phyloP scores from a whole-genome alignment of 2,888 invertebrate genomes.

The Beris morrisii region DNA sequence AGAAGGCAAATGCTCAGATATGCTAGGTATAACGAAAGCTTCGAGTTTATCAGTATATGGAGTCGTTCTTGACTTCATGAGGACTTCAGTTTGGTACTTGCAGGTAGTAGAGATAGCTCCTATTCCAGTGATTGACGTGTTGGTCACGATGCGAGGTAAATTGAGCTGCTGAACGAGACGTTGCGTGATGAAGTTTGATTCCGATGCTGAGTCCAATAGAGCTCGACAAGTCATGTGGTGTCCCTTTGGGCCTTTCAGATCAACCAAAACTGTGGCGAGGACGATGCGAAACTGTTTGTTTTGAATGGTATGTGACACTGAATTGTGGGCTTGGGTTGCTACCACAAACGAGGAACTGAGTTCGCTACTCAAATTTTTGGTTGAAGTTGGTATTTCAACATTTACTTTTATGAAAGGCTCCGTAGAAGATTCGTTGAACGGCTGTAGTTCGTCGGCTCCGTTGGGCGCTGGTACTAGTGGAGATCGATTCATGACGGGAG shows the following conservation, averaged over 20 bases:
- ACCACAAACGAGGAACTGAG: neutral
- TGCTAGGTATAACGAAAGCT: neutral
- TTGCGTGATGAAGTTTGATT: too few relatives aligned
- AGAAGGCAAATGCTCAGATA: neutral
- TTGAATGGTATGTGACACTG: neutral
- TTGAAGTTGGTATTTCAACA: neutral
- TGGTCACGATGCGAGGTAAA: too few relatives aligned
- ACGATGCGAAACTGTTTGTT: too few relatives aligned
- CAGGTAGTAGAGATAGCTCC: neutral
- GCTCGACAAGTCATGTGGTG: too few relatives aligned
- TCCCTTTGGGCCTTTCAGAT: too few relatives aligned
- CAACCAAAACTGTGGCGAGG: too few relatives aligned
- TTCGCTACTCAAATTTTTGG: too few relatives aligned
- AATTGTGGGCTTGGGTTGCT: neutral
- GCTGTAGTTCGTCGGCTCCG: neutral
- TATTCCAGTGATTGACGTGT: too few relatives aligned
- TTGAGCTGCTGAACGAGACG: too few relatives aligned
- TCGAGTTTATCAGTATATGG: neutral
- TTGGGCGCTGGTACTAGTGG: neutral
- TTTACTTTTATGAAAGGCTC: neutral
- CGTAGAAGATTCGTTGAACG: neutral
- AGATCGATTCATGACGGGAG: too few relatives aligned
- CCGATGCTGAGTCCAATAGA: too few relatives aligned
- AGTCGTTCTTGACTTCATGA: neutral
- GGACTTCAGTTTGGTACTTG: neutral